Conservation (phyloP, 2,113 vertebrate species). For the Ceyx cyanopectus region DNA sequence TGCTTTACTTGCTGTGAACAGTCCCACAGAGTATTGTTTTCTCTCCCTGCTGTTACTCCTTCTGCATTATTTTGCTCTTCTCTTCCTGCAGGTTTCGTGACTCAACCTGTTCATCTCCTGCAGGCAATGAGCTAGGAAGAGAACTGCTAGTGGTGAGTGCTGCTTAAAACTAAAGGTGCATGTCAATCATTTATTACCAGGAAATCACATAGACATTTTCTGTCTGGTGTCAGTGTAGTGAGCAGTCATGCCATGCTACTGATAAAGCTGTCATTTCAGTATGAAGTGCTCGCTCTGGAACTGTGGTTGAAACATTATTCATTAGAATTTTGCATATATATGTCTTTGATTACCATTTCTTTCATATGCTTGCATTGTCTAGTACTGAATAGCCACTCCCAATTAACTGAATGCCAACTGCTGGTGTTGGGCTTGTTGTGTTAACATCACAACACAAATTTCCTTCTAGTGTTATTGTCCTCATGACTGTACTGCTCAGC, state of each 20-base stretch:
- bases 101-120: neutral
- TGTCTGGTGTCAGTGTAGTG: neutral
- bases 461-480: neutral
- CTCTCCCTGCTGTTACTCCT: neutral
- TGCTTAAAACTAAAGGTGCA: neutral
- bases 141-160: neutral
- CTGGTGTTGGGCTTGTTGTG: neutral
- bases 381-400: neutral
- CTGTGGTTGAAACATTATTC: neutral
- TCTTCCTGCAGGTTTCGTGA: neutral
- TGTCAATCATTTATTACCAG: neutral
- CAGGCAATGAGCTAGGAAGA: neutral
- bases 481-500: neutral
- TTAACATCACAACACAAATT: neutral
- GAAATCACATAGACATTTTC: neutral
- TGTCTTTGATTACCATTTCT: neutral
- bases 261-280: slow-evolving; percentile 11
- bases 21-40: neutral
- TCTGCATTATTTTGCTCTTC: neutral
- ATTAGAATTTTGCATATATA: neutral
- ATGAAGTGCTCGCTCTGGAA: neutral
- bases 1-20: neutral
- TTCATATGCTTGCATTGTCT: neutral
- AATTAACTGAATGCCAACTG: neutral
- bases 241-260: neutral